Evolutionary conservation across 2,113 vertebrate species (phyloP).

Genomic region (Hippocampus zosterae): DNA sequence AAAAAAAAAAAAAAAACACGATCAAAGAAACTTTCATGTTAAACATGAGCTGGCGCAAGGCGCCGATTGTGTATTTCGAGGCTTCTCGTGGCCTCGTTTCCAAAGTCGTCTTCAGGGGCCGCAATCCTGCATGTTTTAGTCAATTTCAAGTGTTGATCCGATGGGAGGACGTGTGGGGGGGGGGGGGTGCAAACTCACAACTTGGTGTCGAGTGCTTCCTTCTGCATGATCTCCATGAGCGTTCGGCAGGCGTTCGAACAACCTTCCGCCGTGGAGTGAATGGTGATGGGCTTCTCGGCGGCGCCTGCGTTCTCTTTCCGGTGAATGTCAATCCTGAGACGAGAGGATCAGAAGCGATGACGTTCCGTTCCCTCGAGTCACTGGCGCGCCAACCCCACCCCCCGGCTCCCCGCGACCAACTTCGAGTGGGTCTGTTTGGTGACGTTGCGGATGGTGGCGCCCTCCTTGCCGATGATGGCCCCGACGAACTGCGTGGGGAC

Average conservation of each 20-base stretch:
- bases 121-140: too few relatives aligned
- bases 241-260: slow-evolving; percentile 90
- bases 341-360: neutral
- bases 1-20: neutral
- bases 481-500: slow-evolving; percentile 97
- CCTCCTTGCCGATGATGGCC: slow-evolving; percentile 97
- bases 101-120: too few relatives aligned
- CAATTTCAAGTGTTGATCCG: neutral
- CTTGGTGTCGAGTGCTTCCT: slow-evolving; percentile 96
- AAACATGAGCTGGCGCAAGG: neutral
- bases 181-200: slow-evolving; percentile 78
- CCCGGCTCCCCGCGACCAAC: slow-evolving; percentile 64
- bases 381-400: neutral
- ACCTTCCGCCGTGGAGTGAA: slow-evolving; percentile 94
- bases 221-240: slow-evolving; percentile 99
- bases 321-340: slow-evolving; percentile 91
- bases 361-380: neutral
- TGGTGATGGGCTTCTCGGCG: slow-evolving; percentile 95
- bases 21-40: neutral
- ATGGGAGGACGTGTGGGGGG: too few relatives aligned
- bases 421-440: slow-evolving; percentile 99
- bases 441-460: slow-evolving; percentile 94
- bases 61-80: neutral
- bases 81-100: neutral
- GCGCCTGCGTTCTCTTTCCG: slow-evolving; percentile 97